Evolutionary conservation across 1,140 invertebrate species (phyloP), one percentile per base, ranked within the genome.

Genomic region (Lepidurus couesii): DNA sequence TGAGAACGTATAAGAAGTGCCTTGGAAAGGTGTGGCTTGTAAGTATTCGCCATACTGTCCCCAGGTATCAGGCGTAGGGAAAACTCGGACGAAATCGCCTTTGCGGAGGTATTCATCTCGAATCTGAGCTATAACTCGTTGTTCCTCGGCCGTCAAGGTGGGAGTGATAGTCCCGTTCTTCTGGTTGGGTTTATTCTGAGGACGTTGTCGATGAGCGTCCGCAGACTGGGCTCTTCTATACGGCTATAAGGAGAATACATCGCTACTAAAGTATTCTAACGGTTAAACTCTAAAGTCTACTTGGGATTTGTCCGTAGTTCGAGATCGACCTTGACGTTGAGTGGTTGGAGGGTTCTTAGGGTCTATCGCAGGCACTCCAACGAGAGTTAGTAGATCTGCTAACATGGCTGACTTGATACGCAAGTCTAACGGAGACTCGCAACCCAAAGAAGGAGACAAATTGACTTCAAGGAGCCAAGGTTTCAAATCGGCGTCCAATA

Each of bases 401-500:
- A 97, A 87, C 83, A 98, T 89, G 9, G 95, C 93, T 1, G 93
- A 93, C 86, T 98, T 98, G 1, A 98, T 90, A 84, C 94, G 91
- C 42, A 95, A 90, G 86, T 98, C 96, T 74, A 98, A 84, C 0
- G 95, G 93, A 81, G 94, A 94, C 86, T 97, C 95, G 84, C 95
- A 96, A 76, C 94, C 95, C 81, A 98, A 86, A 80, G 95, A 97
- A 1, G 96, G 96, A 1, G 94, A 97, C 3, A 98, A 86, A 85
- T 98, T 98, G 9, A 95, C 92, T 86, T 98, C 96, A 74, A 97
- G 84, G 21, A 98, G 85, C 96, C 96, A 98, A 0, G 96, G 95
- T 84, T 96, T 96, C 79, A 97, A 85, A 79, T 91, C 91, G 78
- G 93, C 91, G 86, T 98, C 96, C 75, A 98, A 91, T 21, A 98